A percentile compares a stretch with the other conserved stretches of the same genome.
Conservation (phyloP, 2,888 invertebrate genomes). For the Brenthis daphne region DNA sequence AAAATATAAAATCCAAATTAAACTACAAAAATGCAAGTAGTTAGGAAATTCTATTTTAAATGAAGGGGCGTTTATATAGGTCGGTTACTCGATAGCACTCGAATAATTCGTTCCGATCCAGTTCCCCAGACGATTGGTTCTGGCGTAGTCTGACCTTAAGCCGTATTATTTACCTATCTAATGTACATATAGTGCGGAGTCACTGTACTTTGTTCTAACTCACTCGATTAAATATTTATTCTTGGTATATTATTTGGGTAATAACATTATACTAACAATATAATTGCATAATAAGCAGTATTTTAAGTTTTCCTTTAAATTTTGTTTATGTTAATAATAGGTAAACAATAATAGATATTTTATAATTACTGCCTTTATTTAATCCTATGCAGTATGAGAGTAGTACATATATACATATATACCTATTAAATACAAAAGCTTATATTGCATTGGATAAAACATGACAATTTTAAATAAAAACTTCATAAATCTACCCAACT, state of each 20-base stretch:
- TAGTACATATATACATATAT: no score
- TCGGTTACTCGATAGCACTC: slow-evolving; percentile 41
- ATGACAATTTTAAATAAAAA: no score
- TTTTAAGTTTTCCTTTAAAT: no score
- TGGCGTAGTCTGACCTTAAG: slow-evolving; percentile 41
- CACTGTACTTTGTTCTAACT: slow-evolving; percentile 21
- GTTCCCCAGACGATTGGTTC: slow-evolving; percentile 51
- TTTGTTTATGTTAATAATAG: background rate
- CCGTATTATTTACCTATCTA: slow-evolving; percentile 14
- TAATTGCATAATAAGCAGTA: background rate
- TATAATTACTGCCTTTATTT: no score
- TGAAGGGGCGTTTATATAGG: slow-evolving; percentile 17
- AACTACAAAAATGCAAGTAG: background rate
- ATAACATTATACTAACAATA: background rate
- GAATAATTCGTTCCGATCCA: slow-evolving; percentile 62
- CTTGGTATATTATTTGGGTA: background rate
- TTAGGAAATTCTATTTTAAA: background rate
- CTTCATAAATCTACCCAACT: no score
- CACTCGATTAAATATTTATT: slow-evolving; percentile 7
- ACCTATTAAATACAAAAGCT: no score
- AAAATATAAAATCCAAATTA: background rate
- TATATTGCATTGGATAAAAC: no score
- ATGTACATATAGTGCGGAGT: slow-evolving; percentile 14
- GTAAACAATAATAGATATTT: no score
- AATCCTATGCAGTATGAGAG: no score